Conservation (phyloP, 2,888 invertebrate species). For the Pyrochroa serraticornis region DNA sequence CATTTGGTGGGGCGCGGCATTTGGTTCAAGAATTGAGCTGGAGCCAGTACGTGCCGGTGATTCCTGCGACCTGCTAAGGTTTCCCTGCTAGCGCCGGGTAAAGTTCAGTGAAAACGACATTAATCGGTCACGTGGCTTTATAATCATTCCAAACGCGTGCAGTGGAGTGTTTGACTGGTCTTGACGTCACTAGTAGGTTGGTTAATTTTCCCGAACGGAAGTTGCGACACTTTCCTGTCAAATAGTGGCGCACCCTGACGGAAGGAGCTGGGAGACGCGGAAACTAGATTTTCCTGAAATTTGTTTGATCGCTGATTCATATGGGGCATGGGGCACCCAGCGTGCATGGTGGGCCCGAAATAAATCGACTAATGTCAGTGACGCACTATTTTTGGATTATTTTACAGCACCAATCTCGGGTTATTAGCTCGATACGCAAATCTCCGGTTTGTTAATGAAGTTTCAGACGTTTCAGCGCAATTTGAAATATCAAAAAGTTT, state of each 20-base stretch:
- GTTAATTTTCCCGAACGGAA: slow-evolving; percentile 14
- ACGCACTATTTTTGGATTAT: no score
- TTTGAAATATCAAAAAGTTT: no score
- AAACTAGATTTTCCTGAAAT: neutral
- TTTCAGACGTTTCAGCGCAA: no score
- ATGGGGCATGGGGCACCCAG: no score
- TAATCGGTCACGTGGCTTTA: slow-evolving; percentile 12
- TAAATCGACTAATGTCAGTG: no score
- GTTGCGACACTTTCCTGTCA: slow-evolving; percentile 27
- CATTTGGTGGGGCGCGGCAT: slow-evolving; percentile 52
- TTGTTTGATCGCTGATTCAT: no score
- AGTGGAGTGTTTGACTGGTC: no score
- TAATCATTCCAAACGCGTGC: neutral
- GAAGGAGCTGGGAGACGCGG: slow-evolving; percentile 1
- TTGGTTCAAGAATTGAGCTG: slow-evolving; percentile 37
- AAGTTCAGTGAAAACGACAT: neutral
- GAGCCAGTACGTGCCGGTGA: slow-evolving; percentile 35
- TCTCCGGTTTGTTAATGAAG: no score
- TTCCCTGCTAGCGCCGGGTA: neutral
- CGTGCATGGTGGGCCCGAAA: no score
- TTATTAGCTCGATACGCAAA: no score
- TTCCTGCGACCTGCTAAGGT: slow-evolving; percentile 5
- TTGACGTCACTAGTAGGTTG: no score
- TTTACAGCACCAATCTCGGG: no score
- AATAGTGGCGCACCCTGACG: slow-evolving; percentile 30